A percentile compares a stretch with the other conserved stretches of the same genome.
phyloP scores from a whole-genome alignment of 2,797 vertebrate species.

The Falco rusticolus region DNA sequence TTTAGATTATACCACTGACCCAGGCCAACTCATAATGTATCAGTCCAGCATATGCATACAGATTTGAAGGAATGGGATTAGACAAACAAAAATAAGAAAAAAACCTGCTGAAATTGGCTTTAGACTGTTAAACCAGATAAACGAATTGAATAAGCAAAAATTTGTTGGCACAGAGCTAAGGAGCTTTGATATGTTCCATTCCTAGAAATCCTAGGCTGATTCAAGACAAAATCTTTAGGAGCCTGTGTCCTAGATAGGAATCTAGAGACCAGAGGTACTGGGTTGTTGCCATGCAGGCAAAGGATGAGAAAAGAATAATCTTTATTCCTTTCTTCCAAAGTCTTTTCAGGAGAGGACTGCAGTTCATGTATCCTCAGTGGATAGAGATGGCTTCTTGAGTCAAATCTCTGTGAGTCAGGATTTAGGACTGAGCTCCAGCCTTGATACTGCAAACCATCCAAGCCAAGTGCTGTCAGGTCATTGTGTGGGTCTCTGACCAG shows the following conservation, averaged over 20 bases:
- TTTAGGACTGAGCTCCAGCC: not conserved
- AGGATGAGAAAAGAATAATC: not conserved
- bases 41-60: not conserved
- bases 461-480: not conserved
- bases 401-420: not conserved
- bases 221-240: not conserved
- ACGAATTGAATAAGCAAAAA: not conserved
- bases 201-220: not conserved
- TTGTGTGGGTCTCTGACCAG: not conserved
- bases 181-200: not conserved
- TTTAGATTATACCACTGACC: not conserved
- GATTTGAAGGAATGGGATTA: not conserved
- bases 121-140: not conserved
- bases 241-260: not conserved
- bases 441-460: not conserved
- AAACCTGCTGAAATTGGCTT: not conserved
- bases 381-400: not conserved
- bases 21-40: not conserved
- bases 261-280: not conserved
- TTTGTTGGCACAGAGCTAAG: not conserved
- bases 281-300: not conserved
- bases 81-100: not conserved
- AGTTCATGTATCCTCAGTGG: not conserved
- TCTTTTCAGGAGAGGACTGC: not conserved
- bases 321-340: not conserved